phyloP scores from a whole-genome alignment of 2,113 vertebrate genomes.

The Romanogobio albipinnatus region DNA sequence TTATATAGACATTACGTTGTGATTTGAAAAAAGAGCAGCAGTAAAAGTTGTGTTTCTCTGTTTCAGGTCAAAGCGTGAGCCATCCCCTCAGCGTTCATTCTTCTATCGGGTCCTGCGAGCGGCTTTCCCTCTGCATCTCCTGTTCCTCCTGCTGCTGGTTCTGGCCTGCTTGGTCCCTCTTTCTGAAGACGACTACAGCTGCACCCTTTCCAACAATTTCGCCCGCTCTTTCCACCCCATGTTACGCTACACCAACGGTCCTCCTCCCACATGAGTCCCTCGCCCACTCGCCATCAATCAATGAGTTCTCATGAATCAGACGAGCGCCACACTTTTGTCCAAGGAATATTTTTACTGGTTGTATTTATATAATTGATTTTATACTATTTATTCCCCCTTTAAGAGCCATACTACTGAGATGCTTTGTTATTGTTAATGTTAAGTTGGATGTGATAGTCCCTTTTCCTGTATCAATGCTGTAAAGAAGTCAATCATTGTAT shows the following conservation, averaged over 20 bases:
- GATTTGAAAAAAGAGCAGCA: background rate
- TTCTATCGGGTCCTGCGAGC: conserved; percentile 84
- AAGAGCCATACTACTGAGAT: conserved; percentile 46
- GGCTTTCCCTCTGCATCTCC: conserved; percentile 85
- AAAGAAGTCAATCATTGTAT: conserved; percentile 4
- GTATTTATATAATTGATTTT: conserved; percentile 52
- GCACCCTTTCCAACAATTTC: conserved; percentile 88
- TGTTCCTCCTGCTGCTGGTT: conserved; percentile 86
- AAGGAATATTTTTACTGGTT: conserved; percentile 39
- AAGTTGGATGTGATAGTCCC: background rate
- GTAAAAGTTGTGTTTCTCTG: background rate
- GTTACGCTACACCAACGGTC: conserved; percentile 91
- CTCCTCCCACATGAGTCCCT: conserved; percentile 83
- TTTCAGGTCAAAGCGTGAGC: conserved; percentile 63
- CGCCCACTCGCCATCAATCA: background rate
- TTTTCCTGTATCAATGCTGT: background rate
- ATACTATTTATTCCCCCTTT: conserved; percentile 57
- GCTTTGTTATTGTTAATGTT: background rate
- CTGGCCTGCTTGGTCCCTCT: conserved; percentile 84
- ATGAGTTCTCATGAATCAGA: background rate
- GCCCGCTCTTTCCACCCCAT: conserved; percentile 92
- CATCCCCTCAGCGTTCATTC: conserved; percentile 77
- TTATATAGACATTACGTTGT: background rate
- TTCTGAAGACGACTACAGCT: conserved; percentile 85
- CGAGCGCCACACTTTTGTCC: conserved; percentile 37